A percentile compares a stretch with the other conserved stretches of the same genome.
These are phyloP conservation scores for Orchesella flavescens DNA, from an alignment of 2,888 invertebrate species.

Conservation along the genomic window DNA sequence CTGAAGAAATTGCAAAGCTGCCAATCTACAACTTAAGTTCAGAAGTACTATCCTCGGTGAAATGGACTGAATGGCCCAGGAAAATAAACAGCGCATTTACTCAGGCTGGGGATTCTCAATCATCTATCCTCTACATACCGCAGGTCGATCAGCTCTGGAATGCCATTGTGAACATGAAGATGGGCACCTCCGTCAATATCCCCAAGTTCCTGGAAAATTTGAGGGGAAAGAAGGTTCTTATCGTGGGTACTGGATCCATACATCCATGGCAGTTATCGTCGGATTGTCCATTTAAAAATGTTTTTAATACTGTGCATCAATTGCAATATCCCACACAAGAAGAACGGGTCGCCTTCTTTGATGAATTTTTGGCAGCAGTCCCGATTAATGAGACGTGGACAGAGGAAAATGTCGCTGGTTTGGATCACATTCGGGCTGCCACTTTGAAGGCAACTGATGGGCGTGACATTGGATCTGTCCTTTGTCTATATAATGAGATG, in stretches of 20 bases:
- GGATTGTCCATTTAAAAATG: not conserved
- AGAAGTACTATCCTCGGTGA: conserved; percentile 24
- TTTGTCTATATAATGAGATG: no score
- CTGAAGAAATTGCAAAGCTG: not conserved
- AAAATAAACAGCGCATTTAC: conserved; percentile 26
- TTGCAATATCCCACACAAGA: not conserved
- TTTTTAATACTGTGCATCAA: not conserved
- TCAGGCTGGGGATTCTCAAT: conserved; percentile 44
- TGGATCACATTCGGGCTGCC: not conserved
- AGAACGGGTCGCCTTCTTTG: not conserved
- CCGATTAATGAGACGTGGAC: not conserved
- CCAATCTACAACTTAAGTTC: conserved; percentile 50
- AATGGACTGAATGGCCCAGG: not conserved
- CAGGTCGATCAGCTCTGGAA: conserved; percentile 43
- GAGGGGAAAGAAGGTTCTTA: conserved; percentile 21
- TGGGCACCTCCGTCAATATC: not conserved
- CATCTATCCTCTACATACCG: conserved; percentile 54
- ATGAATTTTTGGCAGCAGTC: not conserved
- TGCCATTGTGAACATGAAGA: not conserved
- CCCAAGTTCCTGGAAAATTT: conserved; percentile 14
- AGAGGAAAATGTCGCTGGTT: not conserved
- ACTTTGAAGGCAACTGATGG: not conserved
- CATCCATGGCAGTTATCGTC: not conserved
- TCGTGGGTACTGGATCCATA: conserved; percentile 14
- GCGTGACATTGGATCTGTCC: not conserved